Evolutionary conservation across 2,113 vertebrate genomes (phyloP).

Genomic region (Pithys albifrons): DNA sequence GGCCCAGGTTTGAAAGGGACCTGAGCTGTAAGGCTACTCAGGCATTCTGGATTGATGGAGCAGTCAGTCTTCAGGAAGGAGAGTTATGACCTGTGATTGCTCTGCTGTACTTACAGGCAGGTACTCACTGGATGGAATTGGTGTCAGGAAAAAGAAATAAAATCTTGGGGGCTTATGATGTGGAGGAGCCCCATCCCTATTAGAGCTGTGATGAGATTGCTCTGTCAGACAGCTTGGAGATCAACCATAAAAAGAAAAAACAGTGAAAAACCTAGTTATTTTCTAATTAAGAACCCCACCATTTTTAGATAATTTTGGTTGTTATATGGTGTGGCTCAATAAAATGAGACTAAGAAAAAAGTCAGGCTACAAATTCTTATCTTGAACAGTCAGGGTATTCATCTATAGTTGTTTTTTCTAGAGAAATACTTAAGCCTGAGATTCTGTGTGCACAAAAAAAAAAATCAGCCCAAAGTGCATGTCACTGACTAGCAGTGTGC

Average conservation of each 20-base stretch:
- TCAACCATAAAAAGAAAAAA: background rate
- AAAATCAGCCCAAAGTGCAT: background rate
- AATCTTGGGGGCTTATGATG: background rate
- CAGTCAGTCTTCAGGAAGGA: background rate
- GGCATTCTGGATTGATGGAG: background rate
- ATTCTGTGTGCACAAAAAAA: background rate
- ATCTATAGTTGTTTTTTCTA: background rate
- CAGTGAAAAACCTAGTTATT: background rate
- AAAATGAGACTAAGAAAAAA: background rate
- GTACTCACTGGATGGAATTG: background rate
- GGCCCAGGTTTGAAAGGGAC: background rate
- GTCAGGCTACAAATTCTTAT: background rate
- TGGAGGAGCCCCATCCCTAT: background rate
- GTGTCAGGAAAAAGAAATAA: background rate
- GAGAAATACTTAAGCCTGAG: background rate
- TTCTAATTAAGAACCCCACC: background rate
- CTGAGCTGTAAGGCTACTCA: background rate
- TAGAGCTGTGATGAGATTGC: background rate
- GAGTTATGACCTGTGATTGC: background rate
- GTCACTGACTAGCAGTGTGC: background rate
- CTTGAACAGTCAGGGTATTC: background rate
- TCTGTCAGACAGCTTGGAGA: background rate
- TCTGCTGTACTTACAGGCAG: background rate
- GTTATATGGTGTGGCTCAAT: background rate
- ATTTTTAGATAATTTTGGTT: background rate